Evolutionary conservation across 1,140 invertebrate genomes (phyloP), one percentile per base, ranked within the genome.

Genomic region (Homarus americanus): DNA sequence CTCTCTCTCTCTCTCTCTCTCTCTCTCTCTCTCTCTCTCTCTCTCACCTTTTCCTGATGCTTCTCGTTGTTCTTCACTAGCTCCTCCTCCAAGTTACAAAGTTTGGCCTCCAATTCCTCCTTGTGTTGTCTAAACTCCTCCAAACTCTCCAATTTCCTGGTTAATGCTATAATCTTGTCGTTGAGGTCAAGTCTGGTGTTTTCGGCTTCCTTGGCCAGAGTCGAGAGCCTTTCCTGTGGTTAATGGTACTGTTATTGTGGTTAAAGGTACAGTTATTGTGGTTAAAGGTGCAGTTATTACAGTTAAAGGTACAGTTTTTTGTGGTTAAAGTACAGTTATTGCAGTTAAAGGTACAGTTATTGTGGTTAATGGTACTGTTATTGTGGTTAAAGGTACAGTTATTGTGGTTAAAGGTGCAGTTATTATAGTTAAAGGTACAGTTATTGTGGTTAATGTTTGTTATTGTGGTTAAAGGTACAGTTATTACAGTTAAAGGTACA

Each of bases 41-140:
- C 2, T 20, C 85, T 69, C 72, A 90, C 91, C 91, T 90, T 85
- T 40, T 85, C 87, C 53, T 90, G 82, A 38, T 92, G 82, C 41
- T 90, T 73, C 63, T 79, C 87, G 38, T 86, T 79, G 76, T 85
- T 86, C 12, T n/a, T 49, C 32, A 63, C 75, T 0, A 92, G 87
- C 32, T 89, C 63, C 17, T 89, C 72, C 63, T 92, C 75, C 2
- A 92, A 83, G 34, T 7, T 63, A 0, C 53, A 28, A 36, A 92
- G 87, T 72, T 92, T 89, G n/a, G 53, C 76, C 44, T 92, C 91
- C 1, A 92, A 83, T 41, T 92, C 87, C 69, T 92, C 91, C 75
- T 92, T 92, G 82, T 90, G 87, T 49, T 90, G 91, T 15, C 87
- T 58, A 44, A 92, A 92, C 41, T 92, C 91, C 83, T 92, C 91